Base-by-base conservation (phyloP, 2,113 vertebrate genomes). In the Sylvicapra grimmia region DNA sequence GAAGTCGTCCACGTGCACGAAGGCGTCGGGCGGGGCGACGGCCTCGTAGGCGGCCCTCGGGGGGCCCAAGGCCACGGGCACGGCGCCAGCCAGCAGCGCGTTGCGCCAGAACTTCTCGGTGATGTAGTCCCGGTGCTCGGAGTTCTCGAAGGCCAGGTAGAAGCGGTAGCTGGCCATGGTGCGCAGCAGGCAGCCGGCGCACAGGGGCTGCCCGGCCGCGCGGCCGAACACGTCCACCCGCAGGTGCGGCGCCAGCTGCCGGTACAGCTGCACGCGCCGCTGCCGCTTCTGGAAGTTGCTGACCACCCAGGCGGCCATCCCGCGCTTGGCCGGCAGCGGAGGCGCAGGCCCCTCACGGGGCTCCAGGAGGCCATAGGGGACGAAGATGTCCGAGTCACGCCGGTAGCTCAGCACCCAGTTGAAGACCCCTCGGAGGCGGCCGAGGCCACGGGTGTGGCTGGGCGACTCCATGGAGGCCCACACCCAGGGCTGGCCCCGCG, bases 91-190 rank as follows among this genome's bases (percentile, higher is more conserved):
- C 40, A 97, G 75, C 96, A 99, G 99, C 0, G 99, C 98, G 0
- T 99, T 99, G 59, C 98, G 97, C 99, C 99, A 99, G 49, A 99
- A 98, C 98, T 99, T 99, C 97, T 99, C 99, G 0, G 99, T 99
- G 98, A 99, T 99, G 80, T 99, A 99, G 98, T 99, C 99, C 10
- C 85, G 99, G 97, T 99, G 97, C 58, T 98, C 47, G 0, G 99
- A 98, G 98, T 99, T 99, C 98, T 99, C 99, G 0, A 99, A 99
- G n/a, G 99, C 99, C 86, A 99, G 98, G 92, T 99, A 99, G 98
- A 99, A 99, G 98, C 98, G 99, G 97, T 99, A 99, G 4, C 4
- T 98, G 54, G 99, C 99, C 29, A 99, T 98, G 0, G 98, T 99
- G 29, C 99, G 98, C 79, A 99, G 94, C 61, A 99, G 99, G 8